Conservation (phyloP, 2,888 invertebrate genomes). For the Merodon equestris region DNA sequence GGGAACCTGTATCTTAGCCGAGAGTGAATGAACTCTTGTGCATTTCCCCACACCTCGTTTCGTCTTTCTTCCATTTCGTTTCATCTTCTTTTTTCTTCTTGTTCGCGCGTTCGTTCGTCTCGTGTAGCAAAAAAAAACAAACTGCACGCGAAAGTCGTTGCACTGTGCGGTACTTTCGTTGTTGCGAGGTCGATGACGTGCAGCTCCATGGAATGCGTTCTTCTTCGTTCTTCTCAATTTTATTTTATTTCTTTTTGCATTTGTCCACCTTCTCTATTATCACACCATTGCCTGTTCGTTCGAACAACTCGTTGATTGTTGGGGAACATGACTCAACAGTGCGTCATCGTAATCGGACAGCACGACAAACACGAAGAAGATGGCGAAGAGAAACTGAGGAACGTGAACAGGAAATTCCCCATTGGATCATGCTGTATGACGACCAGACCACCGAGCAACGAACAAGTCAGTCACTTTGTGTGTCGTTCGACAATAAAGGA, state of each 20-base stretch:
- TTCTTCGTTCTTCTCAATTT: constrained; percentile 31
- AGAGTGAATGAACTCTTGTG: constrained; percentile 68
- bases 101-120: constrained; percentile 30
- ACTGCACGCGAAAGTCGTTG: constrained; percentile 70
- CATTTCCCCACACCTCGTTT: constrained; percentile 67
- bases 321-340: constrained; percentile 22
- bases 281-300: constrained; percentile 24
- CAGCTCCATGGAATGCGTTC: constrained; percentile 57
- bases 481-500: constrained; percentile 36
- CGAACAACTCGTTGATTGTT: constrained; percentile 33
- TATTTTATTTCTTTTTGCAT: neutral
- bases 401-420: constrained; percentile 68
- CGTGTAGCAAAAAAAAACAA: constrained; percentile 51
- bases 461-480: too few relatives aligned
- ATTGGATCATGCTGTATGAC: constrained; percentile 46
- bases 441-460: too few relatives aligned
- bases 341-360: constrained; percentile 47
- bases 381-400: constrained; percentile 8
- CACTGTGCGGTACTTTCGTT: constrained; percentile 71
- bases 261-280: constrained; percentile 49
- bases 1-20: constrained; percentile 59
- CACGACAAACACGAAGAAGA: too few relatives aligned
- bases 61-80: constrained; percentile 46
- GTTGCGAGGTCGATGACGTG: constrained; percentile 65
- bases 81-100: constrained; percentile 51